Base-by-base conservation (phyloP, 2,113 vertebrate genomes). In the Struthidea cinerea region DNA sequence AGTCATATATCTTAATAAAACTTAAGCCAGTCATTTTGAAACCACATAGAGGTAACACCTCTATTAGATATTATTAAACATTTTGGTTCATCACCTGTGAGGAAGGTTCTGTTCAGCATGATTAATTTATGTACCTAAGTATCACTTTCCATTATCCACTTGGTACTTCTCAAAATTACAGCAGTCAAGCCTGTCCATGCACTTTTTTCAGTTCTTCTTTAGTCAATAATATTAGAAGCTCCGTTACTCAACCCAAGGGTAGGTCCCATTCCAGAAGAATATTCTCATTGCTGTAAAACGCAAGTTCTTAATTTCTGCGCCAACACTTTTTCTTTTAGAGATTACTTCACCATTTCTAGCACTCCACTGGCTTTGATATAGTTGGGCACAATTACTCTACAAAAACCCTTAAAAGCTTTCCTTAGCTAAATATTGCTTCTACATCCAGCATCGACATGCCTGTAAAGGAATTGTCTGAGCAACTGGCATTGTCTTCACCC, bases 11-110 rank as follows among this genome's bases (percentile, higher is more conserved):
- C 30, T 68, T 64, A 28, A 55, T 8, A 52, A 28, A 49, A 52
- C 5, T 33, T 47, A 39, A 90, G 22, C 9, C 35, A 41, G 18
- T 49, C 3, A 69, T 69, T 83, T 37, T 83, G 28, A 86, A 83
- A 60, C 4, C 27, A 35, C 0, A 0, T 17, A 44, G 20, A 16
- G 22, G 13, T 37, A 86, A 73, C 22, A 44, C 9, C 44, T 4
- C 14, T 47, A 14, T 24, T 39, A 55, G 7, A 59, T 35, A 23
- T 4, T 71, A 8, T 41, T 42, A 68, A 90, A 64, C 24, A 5
- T 41, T 55, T 59, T 3, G 6, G 24, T 33, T 88, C 71, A 60
- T 47, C 57, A 52, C 41, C 77, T 64, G 20, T 44, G 24, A 85
- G 24, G 20, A 57, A 82, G 68, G 20, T 41, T 67, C 39, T 88